Conservation (phyloP, 2,797 vertebrate genomes). For the Siniperca undulata region DNA sequence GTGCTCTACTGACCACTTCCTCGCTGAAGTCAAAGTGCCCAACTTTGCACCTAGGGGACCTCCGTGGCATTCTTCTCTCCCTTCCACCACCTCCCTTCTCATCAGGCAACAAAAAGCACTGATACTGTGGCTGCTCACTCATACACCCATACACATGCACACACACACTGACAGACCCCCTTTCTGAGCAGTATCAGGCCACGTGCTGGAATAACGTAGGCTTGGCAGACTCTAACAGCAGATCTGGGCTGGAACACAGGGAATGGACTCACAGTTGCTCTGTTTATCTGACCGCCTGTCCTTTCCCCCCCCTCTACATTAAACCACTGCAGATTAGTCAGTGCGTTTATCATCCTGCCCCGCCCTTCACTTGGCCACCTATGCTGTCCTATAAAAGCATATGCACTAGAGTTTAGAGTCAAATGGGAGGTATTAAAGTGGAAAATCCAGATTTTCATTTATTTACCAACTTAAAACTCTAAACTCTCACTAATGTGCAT, state of each 20-base stretch:
- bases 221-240: constrained; percentile 61
- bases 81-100: constrained; percentile 44
- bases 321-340: constrained; percentile 70
- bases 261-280: constrained; percentile 56
- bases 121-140: constrained; percentile 41
- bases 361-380: constrained; percentile 31
- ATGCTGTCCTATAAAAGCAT: constrained; percentile 24
- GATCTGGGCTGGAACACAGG: constrained; percentile 65
- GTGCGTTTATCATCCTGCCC: constrained; percentile 35
- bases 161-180: constrained; percentile 21
- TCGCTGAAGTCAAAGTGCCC: constrained; percentile 85
- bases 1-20: constrained; percentile 72
- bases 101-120: constrained; percentile 36
- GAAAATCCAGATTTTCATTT: constrained; percentile 23
- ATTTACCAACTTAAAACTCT: constrained; percentile 3
- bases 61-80: constrained; percentile 70
- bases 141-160: constrained; percentile 1
- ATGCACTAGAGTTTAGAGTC: background rate
- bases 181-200: constrained; percentile 52
- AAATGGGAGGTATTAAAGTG: background rate
- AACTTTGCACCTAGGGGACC: constrained; percentile 72
- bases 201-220: constrained; percentile 50
- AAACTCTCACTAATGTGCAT: background rate
- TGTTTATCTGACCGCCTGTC: constrained; percentile 71
- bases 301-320: constrained; percentile 55